Evolutionary conservation across 2,888 invertebrate genomes (phyloP), one percentile per base, ranked within the genome.

Genomic region (Drosophila mulleri): DNA sequence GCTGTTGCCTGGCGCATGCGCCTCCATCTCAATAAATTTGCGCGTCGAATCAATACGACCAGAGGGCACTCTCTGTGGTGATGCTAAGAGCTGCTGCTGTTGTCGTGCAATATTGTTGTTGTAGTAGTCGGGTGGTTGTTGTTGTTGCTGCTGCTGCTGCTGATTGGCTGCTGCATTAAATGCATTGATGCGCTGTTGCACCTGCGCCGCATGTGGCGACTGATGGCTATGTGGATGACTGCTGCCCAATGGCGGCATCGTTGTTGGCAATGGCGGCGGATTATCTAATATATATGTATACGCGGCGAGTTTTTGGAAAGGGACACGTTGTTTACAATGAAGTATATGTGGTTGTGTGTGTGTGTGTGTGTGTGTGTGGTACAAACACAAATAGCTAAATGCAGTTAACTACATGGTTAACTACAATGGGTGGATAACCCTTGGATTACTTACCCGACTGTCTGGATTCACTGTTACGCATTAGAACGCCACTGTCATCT

Each of bases 181-280:
- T 35, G 91, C 90, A 82, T 90, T 89, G 37, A 91, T 92, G 56
- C 91, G 88, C 67, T 91, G 92, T 60, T 91, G 92, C 32, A 91
- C 90, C 70, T 90, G 91, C 23, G 91, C 72, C 77, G 83, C 71
- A 68, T 72, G 81, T 32, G 75, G 35, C 32, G 78, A 64, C 67
- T 79, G 76, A 58, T 77, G 82, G 48, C 56, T 77, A 66, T 77
- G 78, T 26, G 71, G 66, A 45, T 72, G 59, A 37, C 39, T 54
- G 7, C 56, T 85, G 75, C 90, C 91, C 78, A 91, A 71, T 23
- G 93, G 93, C 72, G 93, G 93, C 92, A 92, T 92, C 81, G 93
- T 92, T 70, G 92, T 88, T 76, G 93, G 93, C 80, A 93, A 90
- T 83, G 93, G 93, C 86, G 93, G 93, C 88, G 93, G 93, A 86